These are phyloP conservation scores for Bombus superbus DNA, from an alignment of 1,140 invertebrate species.

Conservation along the genomic window DNA sequence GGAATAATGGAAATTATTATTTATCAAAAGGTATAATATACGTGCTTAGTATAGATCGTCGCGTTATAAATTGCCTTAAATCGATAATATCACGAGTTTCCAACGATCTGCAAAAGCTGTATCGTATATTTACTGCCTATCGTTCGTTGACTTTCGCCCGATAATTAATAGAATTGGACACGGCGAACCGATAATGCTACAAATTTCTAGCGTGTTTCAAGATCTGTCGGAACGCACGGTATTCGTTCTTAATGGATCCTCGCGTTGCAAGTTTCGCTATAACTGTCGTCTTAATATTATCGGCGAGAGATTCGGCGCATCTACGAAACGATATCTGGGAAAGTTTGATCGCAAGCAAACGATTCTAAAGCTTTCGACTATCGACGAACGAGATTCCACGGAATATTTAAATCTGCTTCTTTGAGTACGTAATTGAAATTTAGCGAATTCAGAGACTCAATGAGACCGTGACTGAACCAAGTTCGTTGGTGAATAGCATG, in stretches of 20 bases:
- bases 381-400: background rate
- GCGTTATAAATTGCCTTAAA: background rate
- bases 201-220: background rate
- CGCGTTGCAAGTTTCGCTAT: background rate
- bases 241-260: background rate
- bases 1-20: background rate
- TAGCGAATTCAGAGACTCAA: background rate
- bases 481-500: background rate
- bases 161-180: background rate
- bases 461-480: background rate
- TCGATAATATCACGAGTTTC: background rate
- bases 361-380: background rate
- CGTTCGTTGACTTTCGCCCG: background rate
- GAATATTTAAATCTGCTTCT: background rate
- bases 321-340: no score
- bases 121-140: background rate
- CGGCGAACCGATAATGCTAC: fast-evolving
- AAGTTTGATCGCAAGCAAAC: background rate
- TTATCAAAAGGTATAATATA: background rate
- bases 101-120: background rate
- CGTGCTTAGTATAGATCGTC: background rate
- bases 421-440: background rate
- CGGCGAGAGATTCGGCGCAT: background rate
- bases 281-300: background rate
- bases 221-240: background rate